Base-by-base conservation (phyloP, 1,140 invertebrate species). In the Glossosoma conforme region DNA sequence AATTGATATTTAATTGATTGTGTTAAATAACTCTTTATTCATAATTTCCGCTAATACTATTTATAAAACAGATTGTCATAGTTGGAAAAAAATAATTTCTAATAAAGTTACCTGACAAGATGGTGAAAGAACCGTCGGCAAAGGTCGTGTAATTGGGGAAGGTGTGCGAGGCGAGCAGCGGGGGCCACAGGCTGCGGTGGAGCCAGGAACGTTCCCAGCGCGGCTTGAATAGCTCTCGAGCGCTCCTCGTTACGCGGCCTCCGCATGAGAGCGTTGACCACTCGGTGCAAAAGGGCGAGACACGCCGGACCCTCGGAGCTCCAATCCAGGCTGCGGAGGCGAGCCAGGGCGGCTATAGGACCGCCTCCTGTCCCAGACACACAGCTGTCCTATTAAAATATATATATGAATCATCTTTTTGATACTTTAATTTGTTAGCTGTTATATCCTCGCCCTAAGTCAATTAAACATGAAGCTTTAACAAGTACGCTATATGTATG, bases 121-220 rank as follows among this genome's bases (percentile, higher is more conserved):
- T 72, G 68, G 44, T 72, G 71, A 48, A 68, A 71, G 59, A 68
- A 70, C 25, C 67, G 66, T 25, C 70, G 62, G 2, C 70, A 69
- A 2, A 71, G 56, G 50, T 71, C 68, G 35, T 70, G 69, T 3
- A 69, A 41, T 1, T 65, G 64, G 3, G 67, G 65, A 1, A 67
- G 62, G 13, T 50, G 46, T 0, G 69, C 67, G 1, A 65, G 63
- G 6, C 45, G 43, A 0, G 68, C 66, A 0, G 55, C 25, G 2
- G 60, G 36, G 0, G 62, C 59, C 13, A 62, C 52, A 1, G 66
- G 63, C 1, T 56, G 56, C 2, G 41, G 15, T 0, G 69, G 65
- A 3, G 65, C 67, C 25, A 72, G 59, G 58, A 62, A 70, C 2
- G 68, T 65, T 3, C 70, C 71, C 15, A 74, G 54, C 4, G 71